Evolutionary conservation across 2,797 vertebrate genomes (phyloP).

Genomic region (Siniperca undulata): DNA sequence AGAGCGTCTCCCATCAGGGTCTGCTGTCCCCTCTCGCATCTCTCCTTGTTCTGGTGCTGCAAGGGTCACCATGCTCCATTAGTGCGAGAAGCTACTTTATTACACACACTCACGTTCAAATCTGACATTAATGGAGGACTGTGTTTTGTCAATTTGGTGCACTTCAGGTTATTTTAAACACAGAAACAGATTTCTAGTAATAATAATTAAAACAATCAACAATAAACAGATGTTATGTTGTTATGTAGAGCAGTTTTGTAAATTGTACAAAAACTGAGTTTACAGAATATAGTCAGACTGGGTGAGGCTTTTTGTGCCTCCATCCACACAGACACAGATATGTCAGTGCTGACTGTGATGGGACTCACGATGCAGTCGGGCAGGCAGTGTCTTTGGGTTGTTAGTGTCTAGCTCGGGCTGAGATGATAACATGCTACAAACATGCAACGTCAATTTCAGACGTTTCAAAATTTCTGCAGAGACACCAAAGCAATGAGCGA

Average conservation of each 20-base stretch:
- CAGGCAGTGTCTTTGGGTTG: not conserved
- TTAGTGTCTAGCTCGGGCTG: not conserved
- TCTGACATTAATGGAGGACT: not conserved
- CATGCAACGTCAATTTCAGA: not conserved
- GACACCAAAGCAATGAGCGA: not conserved
- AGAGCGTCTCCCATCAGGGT: accelerated
- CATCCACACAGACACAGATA: not conserved
- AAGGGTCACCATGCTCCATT: not conserved
- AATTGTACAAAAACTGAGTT: not conserved
- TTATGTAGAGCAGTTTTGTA: no score
- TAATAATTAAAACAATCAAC: not conserved
- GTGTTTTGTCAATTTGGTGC: not conserved
- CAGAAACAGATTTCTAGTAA: not conserved
- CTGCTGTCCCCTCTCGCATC: not conserved
- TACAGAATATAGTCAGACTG: not conserved
- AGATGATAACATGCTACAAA: not conserved
- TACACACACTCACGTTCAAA: not conserved
- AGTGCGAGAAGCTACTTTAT: not conserved
- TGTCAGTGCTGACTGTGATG: not conserved
- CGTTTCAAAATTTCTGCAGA: not conserved
- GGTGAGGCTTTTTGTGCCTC: not conserved
- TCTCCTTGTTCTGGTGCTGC: not conserved
- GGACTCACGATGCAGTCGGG: not conserved
- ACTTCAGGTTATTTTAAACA: not conserved
- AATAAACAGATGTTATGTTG: no score